Conservation (phyloP, 2,888 invertebrate genomes). For the Chrysopilus asiliformis region DNA sequence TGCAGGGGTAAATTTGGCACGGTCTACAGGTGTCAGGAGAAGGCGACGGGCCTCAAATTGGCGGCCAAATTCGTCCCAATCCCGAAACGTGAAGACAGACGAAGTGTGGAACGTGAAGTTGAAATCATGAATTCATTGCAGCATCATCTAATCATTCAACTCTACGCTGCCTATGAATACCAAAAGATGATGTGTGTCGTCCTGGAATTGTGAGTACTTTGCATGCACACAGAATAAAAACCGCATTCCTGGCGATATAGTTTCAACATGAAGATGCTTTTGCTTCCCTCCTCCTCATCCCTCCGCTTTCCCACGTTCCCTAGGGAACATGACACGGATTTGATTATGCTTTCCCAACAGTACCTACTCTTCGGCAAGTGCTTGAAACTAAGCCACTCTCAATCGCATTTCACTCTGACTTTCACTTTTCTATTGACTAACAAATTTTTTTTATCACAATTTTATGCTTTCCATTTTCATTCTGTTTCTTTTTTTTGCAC, state of each 20-base stretch:
- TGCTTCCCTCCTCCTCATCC: too few species aligned
- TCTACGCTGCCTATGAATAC: conserved; percentile 94
- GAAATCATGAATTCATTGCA: conserved; percentile 91
- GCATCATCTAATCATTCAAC: conserved; percentile 89
- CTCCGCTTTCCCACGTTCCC: too few species aligned
- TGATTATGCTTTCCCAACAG: too few species aligned
- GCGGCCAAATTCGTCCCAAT: conserved; percentile 91
- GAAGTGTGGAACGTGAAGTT: conserved; percentile 89
- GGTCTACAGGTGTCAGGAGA: conserved; percentile 84
- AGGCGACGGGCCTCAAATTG: conserved; percentile 59
- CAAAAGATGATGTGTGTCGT: conserved; percentile 92
- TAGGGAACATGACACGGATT: too few species aligned
- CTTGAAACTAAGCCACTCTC: not conserved
- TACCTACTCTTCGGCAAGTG: not conserved
- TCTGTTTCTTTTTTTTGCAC: not conserved
- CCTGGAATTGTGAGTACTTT: conserved; percentile 95
- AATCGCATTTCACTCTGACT: not conserved
- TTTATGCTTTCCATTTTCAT: not conserved
- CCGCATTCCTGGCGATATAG: too few species aligned
- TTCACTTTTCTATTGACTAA: conserved; percentile 1
- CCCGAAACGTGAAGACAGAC: conserved; percentile 69
- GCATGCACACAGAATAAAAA: too few species aligned
- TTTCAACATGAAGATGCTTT: too few species aligned
- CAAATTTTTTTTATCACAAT: not conserved
- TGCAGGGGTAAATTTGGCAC: conserved; percentile 93